Percentiles rank a stretch among this genome's conserved stretches.
Evolutionary conservation across 2,797 vertebrate species (phyloP).

Genomic region (Hippoglossus hippoglossus): DNA sequence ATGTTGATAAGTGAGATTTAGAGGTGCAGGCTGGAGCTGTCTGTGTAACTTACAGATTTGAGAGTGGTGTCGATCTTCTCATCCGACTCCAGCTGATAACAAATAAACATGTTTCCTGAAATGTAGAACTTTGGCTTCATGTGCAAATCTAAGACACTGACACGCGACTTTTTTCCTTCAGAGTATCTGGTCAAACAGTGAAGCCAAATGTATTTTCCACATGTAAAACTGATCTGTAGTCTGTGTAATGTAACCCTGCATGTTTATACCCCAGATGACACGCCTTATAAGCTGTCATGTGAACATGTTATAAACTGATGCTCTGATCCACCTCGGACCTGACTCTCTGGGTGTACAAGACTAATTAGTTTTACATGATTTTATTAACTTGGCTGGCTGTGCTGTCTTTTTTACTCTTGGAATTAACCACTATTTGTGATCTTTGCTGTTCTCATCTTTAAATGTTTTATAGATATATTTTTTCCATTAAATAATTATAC

Average conservation of each 20-base stretch:
- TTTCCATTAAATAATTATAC: constrained; percentile 5
- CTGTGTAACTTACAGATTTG: neutral
- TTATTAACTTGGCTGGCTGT: constrained; percentile 22
- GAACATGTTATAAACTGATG: constrained; percentile 4
- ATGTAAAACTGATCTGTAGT: constrained; percentile 9
- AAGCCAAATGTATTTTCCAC: constrained; percentile 16
- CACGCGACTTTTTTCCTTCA: no score
- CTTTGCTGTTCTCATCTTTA: constrained; percentile 21
- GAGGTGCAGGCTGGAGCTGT: neutral
- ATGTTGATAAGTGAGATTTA: neutral
- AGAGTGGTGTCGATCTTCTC: neutral
- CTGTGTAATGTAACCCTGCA: constrained; percentile 22
- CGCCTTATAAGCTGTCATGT: constrained; percentile 6
- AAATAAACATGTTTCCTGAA: no score
- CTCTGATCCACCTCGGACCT: neutral
- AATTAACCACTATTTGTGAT: constrained; percentile 48
- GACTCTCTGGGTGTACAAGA: neutral
- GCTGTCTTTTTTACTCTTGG: constrained; percentile 30
- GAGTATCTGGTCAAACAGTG: neutral
- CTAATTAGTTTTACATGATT: constrained; percentile 21
- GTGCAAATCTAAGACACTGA: no score
- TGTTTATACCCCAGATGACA: constrained; percentile 37
- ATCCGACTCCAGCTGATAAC: neutral
- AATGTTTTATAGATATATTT: constrained; percentile 6
- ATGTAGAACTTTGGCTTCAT: no score